Evolutionary conservation across 2,888 invertebrate genomes (phyloP).

Genomic region (Seladonia tumulorum): DNA sequence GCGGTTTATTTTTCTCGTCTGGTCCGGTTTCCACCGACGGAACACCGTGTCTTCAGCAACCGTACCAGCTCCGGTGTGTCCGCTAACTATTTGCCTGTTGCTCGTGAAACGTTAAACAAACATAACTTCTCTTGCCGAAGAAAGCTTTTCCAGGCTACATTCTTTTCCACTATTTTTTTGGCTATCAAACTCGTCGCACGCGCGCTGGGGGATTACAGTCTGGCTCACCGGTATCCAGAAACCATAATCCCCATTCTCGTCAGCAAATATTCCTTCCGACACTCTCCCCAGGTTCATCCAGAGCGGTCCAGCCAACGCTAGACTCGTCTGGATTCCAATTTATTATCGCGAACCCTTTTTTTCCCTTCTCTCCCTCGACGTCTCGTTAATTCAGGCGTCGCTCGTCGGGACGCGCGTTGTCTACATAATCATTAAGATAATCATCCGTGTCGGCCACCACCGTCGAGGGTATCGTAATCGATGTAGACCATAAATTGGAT

Average conservation of each 20-base stretch:
- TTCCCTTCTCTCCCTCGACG: background rate
- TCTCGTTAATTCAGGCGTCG: slow-evolving; percentile 56
- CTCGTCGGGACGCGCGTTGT: slow-evolving; percentile 53
- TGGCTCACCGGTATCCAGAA: background rate
- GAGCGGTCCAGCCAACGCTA: background rate
- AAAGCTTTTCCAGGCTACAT: background rate
- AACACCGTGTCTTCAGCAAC: background rate
- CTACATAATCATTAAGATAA: slow-evolving; percentile 72
- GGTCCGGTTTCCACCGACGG: background rate
- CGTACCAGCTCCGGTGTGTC: too few relatives aligned
- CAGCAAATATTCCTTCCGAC: slow-evolving; percentile 13
- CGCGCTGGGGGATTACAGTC: background rate
- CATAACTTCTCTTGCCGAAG: too few relatives aligned
- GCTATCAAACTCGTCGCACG: background rate
- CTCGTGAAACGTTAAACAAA: too few relatives aligned
- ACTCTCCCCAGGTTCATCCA: background rate
- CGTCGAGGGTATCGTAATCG: slow-evolving; percentile 63
- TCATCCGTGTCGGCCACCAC: slow-evolving; percentile 63
- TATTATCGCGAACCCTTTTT: slow-evolving; percentile 26
- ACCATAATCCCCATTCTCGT: background rate
- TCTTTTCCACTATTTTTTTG: background rate
- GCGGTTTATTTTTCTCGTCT: background rate
- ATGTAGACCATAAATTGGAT: slow-evolving; percentile 69
- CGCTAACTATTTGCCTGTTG: too few relatives aligned
- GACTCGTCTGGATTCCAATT: slow-evolving; percentile 18